Evolutionary conservation across 2,888 invertebrate genomes (phyloP).

Genomic region (Cynaeus angustus): DNA sequence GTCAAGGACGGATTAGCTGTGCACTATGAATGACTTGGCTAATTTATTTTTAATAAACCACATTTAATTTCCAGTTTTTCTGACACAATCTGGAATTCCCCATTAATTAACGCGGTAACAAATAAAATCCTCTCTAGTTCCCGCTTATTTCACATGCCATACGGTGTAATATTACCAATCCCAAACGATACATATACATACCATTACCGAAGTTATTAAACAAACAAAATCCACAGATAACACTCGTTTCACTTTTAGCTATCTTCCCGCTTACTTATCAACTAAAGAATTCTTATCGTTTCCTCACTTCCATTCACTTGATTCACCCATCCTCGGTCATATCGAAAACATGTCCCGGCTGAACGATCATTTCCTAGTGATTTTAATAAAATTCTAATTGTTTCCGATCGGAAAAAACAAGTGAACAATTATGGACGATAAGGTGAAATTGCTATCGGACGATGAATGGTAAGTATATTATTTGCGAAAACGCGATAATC

Average conservation of each 20-base stretch:
- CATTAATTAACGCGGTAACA: too few species aligned
- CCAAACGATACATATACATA: too few species aligned
- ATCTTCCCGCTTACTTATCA: slow-evolving; percentile 11
- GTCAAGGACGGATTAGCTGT: too few species aligned
- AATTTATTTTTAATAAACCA: too few species aligned
- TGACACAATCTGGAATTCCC: too few species aligned
- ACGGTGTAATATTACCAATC: too few species aligned
- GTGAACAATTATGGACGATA: slow-evolving; percentile 50
- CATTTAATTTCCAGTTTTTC: too few species aligned
- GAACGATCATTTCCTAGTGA: neutral
- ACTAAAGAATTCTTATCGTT: neutral
- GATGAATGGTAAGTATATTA: slow-evolving; percentile 45
- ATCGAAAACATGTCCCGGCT: slow-evolving; percentile 7
- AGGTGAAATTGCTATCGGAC: slow-evolving; percentile 42
- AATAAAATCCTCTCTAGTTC: too few species aligned
- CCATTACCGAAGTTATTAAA: neutral
- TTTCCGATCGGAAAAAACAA: slow-evolving; percentile 25
- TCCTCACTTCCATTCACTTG: too few species aligned
- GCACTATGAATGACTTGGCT: too few species aligned
- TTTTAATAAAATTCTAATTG: slow-evolving; percentile 15
- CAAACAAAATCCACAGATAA: slow-evolving; percentile 5
- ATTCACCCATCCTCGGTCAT: neutral
- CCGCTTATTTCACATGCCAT: too few species aligned
- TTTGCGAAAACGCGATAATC: slow-evolving; percentile 10
- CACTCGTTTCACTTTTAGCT: neutral